Percentiles rank a stretch among this genome's conserved stretches.
phyloP scores from a whole-genome alignment of 2,888 invertebrate genomes.

The Dioctria linearis region DNA sequence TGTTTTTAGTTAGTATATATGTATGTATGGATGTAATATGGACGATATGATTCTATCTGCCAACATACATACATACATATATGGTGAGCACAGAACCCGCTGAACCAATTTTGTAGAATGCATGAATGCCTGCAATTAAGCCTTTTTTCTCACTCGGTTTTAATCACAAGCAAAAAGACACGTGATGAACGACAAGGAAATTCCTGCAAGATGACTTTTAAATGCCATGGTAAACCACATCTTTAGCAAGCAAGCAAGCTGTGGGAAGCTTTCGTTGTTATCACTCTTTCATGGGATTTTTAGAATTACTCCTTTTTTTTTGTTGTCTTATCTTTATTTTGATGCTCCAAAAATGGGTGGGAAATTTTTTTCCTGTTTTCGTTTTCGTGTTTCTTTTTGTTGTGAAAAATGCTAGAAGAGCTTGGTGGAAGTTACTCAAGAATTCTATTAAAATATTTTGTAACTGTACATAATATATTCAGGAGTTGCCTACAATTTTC shows the following conservation, averaged over 20 bases:
- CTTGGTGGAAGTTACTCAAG: no score
- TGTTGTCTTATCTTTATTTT: neutral
- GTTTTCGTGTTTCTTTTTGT: no score
- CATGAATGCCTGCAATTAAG: conserved; percentile 35
- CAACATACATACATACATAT: neutral
- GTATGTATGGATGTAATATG: neutral
- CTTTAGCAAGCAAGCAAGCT: neutral
- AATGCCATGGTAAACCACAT: conserved; percentile 10
- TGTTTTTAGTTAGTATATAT: neutral
- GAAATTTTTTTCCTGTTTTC: no score
- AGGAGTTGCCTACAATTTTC: no score
- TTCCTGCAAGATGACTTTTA: conserved; percentile 21
- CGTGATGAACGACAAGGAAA: conserved; percentile 5
- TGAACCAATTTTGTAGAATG: conserved; percentile 21
- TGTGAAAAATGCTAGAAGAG: no score
- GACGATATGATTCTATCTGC: neutral
- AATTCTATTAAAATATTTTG: no score
- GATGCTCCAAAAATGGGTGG: neutral
- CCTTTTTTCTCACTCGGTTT: conserved; percentile 27
- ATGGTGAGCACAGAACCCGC: neutral
- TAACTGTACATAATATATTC: no score
- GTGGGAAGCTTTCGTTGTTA: neutral
- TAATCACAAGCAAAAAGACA: conserved; percentile 18
- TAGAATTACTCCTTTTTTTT: conserved; percentile 1
- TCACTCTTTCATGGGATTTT: conserved; percentile 17